Conservation (phyloP, 1,140 invertebrate species). For the Megalonaias nervosa region DNA sequence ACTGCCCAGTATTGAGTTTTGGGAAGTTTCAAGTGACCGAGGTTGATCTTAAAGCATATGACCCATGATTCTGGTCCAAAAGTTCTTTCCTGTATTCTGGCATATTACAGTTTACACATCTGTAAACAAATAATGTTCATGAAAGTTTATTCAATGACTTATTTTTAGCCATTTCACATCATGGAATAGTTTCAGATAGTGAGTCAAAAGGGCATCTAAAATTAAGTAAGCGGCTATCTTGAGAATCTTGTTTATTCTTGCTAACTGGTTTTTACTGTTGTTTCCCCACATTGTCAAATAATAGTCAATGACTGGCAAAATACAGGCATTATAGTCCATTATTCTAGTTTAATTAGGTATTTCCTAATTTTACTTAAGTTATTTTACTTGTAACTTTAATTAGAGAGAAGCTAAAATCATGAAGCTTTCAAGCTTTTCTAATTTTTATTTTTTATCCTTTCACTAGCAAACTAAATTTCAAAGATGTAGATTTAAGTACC, state of each 20-base stretch:
- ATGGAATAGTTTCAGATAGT: no score
- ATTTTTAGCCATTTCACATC: not conserved
- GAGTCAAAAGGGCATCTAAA: not conserved
- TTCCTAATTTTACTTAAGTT: no score
- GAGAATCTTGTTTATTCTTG: not conserved
- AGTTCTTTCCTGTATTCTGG: not conserved
- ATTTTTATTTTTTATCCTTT: not conserved
- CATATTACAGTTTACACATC: no score
- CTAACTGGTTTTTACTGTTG: not conserved
- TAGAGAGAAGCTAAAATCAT: not conserved
- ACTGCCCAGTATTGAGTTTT: no score
- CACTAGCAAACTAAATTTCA: not conserved
- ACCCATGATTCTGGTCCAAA: no score
- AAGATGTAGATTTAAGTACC: not conserved
- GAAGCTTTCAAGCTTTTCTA: not conserved
- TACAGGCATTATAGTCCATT: no score
- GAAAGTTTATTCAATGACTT: not conserved
- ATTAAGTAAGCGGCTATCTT: not conserved
- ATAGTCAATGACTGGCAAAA: not conserved
- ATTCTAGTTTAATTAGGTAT: no score
- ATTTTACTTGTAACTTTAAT: not conserved
- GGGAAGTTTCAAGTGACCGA: no score
- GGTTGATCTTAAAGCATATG: no score
- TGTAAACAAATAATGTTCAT: not conserved
- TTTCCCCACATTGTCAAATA: not conserved